Evolutionary conservation across 1,140 invertebrate genomes (phyloP).

Genomic region (Frieseomelitta varia): DNA sequence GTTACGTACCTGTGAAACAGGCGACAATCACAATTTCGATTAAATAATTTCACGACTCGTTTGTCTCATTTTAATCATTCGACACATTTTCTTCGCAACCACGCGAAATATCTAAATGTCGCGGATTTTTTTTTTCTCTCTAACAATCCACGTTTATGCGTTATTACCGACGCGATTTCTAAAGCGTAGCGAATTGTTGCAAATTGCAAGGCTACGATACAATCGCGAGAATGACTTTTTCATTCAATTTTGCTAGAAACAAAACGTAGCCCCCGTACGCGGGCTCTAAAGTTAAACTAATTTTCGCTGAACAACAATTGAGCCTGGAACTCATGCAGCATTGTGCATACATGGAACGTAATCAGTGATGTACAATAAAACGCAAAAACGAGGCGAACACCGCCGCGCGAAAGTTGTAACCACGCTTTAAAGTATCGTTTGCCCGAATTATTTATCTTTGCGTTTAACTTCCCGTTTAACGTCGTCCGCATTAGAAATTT

Average conservation of each 20-base stretch:
- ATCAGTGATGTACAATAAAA: neutral
- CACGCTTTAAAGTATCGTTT: neutral
- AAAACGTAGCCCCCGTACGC: neutral
- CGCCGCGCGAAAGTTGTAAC: neutral
- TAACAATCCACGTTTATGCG: neutral
- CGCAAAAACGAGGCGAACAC: neutral
- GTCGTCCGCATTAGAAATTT: neutral
- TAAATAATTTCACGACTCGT: neutral
- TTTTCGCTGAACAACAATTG: neutral
- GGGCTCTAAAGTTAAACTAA: neutral
- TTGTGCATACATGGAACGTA: neutral
- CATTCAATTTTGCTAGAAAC: neutral
- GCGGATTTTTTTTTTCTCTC: neutral
- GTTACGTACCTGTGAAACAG: too few species aligned
- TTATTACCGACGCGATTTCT: neutral
- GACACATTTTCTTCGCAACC: neutral
- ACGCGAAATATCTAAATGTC: neutral
- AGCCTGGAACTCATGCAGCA: neutral
- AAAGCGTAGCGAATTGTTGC: neutral
- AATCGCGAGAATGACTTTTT: neutral
- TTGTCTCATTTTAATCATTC: neutral
- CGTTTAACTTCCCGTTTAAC: neutral
- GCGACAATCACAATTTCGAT: neutral
- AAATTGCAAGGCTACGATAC: neutral
- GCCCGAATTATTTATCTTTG: neutral